A percentile compares a stretch with the other conserved stretches of the same genome.
These are phyloP conservation scores for Mycteria americana DNA, from an alignment of 2,797 vertebrate genomes.

Conservation along the genomic window DNA sequence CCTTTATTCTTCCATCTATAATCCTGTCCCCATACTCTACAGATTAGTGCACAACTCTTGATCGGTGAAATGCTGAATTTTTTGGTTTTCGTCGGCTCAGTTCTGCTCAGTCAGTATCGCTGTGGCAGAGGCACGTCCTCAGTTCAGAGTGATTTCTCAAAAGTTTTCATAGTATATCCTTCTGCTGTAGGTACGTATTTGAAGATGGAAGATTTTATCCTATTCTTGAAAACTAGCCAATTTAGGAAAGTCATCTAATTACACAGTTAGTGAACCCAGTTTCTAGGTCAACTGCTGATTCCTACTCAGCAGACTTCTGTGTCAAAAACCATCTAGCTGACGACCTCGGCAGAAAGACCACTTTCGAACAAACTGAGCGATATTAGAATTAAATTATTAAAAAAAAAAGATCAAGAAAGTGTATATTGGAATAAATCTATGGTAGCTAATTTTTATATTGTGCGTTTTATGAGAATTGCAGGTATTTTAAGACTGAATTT, in stretches of 20 bases:
- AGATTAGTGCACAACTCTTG: background rate
- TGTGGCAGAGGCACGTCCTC: background rate
- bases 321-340: background rate
- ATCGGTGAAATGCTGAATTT: background rate
- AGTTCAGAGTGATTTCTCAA: fast-evolving
- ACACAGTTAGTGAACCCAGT: background rate
- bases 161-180: fast-evolving
- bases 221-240: background rate
- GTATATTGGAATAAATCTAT: background rate
- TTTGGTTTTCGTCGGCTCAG: background rate
- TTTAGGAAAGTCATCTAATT: background rate
- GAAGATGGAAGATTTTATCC: background rate
- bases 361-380: fast-evolving
- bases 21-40: background rate
- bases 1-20: background rate
- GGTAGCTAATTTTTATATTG: fast-evolving
- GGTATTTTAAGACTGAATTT: background rate
- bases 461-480: background rate
- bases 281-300: background rate
- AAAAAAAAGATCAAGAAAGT: background rate
- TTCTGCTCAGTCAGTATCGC: background rate
- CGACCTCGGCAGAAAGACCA: fast-evolving
- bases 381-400: background rate
- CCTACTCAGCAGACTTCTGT: background rate
- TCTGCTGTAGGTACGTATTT: background rate